Conservation (phyloP, 2,797 vertebrate species). For the Rhinophrynus dorsalis region DNA sequence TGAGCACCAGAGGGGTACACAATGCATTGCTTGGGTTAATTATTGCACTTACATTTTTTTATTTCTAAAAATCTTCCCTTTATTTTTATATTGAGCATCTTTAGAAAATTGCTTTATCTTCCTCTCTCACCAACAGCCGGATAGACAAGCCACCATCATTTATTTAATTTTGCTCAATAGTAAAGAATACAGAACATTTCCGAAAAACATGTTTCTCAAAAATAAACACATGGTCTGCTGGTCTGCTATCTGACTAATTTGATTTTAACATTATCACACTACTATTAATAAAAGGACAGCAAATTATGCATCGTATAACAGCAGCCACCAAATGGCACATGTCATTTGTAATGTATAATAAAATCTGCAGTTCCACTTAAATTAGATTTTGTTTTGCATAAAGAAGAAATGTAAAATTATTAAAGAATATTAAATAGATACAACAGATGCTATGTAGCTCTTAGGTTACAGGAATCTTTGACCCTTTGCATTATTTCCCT, state of each 20-base stretch:
- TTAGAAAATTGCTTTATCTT: too few relatives aligned
- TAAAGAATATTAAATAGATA: neutral
- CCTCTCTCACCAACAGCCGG: too few relatives aligned
- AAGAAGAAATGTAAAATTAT: neutral
- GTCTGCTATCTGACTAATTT: slow-evolving; percentile 24
- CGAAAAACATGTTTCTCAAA: neutral
- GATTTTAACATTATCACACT: slow-evolving; percentile 23
- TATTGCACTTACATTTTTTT: too few relatives aligned
- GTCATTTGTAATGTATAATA: slow-evolving; percentile 43
- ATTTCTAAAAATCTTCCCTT: too few relatives aligned
- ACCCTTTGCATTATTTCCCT: too few relatives aligned
- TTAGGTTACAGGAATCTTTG: too few relatives aligned
- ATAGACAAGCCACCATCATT: too few relatives aligned
- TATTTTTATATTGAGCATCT: too few relatives aligned
- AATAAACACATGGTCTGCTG: slow-evolving; percentile 1
- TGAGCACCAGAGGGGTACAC: too few relatives aligned
- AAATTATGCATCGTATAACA: slow-evolving; percentile 32
- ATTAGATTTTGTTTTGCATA: slow-evolving; percentile 44
- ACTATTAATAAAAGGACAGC: slow-evolving; percentile 41
- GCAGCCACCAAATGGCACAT: slow-evolving; percentile 40
- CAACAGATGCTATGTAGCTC: too few relatives aligned
- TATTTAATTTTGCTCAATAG: too few relatives aligned
- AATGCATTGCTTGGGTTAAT: too few relatives aligned
- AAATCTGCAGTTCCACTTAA: slow-evolving; percentile 35
- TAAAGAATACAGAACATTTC: neutral